Evolutionary conservation across 2,888 invertebrate species (phyloP), one percentile per base, ranked within the genome.

Genomic region (Heptascelio sp.): DNA sequence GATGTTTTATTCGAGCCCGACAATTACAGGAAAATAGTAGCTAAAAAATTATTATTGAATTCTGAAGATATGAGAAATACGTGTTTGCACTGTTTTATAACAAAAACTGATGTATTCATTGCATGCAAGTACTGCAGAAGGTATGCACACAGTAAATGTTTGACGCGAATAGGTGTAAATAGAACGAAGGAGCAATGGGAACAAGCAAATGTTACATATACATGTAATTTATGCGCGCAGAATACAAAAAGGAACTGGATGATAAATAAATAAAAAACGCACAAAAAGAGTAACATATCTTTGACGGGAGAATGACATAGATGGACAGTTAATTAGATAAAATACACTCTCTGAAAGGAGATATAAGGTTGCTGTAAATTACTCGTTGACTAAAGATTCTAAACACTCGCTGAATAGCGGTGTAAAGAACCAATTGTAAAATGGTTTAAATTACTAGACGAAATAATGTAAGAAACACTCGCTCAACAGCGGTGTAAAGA

Each of bases 61-160:
- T 60, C 60, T 9, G 9, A 46, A 15, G 21, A 59, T n/a, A 71
- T 71, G 71, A 46, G 9, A 19, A 13, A 71, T 11, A 23, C 11
- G 15, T 71, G 71, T n/a, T 1, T 71, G 9, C 30, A 60, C 17
- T 71, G 71, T 49, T 71, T 71, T 8, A 2, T 11, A 6, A 1
- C 6, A 4, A 40, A 46, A 34, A 26, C 2, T 5, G 49, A 25
- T 19, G 0, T 40, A 8, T 0, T 19, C 1, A 37, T 75, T 4
- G 34, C n/a, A 2, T 49, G 65, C 21, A 64, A 75, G 57, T 60
- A 60, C 5, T 75, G 75, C 13, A 23, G 65, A 37, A 19, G 64
- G 17, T 51, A 19, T 23, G 15, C 21, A 30, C 65, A 65, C 13
- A 43, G 2, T 3, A 25, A 21, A 26, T 64, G 75, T 49, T 3